These are phyloP conservation scores for Halcyon malimbica DNA, from an alignment of 2,113 vertebrate species.

Conservation along the genomic window DNA sequence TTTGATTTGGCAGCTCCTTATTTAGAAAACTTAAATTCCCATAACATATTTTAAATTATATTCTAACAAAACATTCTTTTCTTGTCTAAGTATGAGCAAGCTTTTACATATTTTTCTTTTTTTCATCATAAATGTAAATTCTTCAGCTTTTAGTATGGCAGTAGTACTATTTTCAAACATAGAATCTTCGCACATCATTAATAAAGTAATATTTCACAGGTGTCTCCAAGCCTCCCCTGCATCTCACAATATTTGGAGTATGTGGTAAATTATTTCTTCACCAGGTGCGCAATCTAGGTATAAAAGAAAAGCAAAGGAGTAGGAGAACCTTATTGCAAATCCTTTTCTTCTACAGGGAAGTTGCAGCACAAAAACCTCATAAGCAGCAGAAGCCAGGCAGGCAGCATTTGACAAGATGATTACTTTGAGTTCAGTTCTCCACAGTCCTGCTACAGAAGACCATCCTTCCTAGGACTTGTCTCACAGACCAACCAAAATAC, in stretches of 20 bases:
- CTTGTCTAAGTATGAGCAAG: neutral
- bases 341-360: neutral
- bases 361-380: neutral
- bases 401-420: neutral
- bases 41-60: neutral
- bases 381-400: neutral
- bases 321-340: neutral
- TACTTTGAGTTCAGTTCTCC: neutral
- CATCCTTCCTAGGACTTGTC: neutral
- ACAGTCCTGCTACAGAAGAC: neutral
- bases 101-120: neutral
- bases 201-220: neutral
- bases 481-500: neutral
- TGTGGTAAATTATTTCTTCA: neutral
- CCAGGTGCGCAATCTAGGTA: neutral
- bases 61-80: neutral
- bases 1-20: slow-evolving; percentile 20
- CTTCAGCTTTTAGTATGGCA: neutral
- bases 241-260: neutral
- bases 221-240: neutral
- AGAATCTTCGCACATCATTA: neutral
- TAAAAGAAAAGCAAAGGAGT: neutral
- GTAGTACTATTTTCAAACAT: neutral
- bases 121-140: neutral
- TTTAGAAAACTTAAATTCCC: slow-evolving; percentile 1